Evolutionary conservation across 2,113 vertebrate species (phyloP).

Genomic region (Myrmecobius fasciatus): DNA sequence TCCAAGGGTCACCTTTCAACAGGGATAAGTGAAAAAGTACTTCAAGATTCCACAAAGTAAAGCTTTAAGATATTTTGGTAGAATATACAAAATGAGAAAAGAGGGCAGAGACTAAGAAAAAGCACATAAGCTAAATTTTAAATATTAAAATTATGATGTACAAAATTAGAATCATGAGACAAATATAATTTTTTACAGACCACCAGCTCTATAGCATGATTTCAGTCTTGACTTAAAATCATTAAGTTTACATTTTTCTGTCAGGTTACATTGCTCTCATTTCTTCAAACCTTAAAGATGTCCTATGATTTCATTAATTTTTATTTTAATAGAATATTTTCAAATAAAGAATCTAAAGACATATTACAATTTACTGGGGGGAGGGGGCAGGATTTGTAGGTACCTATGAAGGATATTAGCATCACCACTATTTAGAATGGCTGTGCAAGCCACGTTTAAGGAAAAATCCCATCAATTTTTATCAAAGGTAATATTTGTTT

Average conservation of each 20-base stretch:
- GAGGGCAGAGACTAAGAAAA: not conserved
- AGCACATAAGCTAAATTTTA: not conserved
- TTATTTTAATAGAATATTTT: slow-evolving; percentile 12
- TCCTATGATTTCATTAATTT: slow-evolving; percentile 29
- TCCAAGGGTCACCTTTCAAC: not conserved
- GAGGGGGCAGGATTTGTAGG: slow-evolving; percentile 6
- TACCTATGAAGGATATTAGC: slow-evolving; percentile 1
- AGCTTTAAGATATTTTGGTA: not conserved
- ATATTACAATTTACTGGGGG: not conserved
- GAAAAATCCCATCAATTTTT: slow-evolving; percentile 27
- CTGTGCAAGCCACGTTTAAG: slow-evolving; percentile 11
- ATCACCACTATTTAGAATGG: slow-evolving; percentile 24
- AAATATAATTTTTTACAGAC: not conserved
- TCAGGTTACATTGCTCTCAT: slow-evolving; percentile 34
- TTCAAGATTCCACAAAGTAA: not conserved
- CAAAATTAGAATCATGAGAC: slow-evolving; percentile 22
- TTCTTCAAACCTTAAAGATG: slow-evolving; percentile 24
- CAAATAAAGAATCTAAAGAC: slow-evolving; percentile 56
- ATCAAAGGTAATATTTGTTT: slow-evolving; percentile 5
- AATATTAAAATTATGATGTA: slow-evolving; percentile 41
- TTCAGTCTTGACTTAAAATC: slow-evolving; percentile 55
- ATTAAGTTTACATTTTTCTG: not conserved
- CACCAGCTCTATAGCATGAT: slow-evolving; percentile 11
- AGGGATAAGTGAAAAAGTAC: not conserved
- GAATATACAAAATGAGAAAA: not conserved